Conservation (phyloP, 2,113 vertebrate genomes). For the Sardina pilchardus region DNA sequence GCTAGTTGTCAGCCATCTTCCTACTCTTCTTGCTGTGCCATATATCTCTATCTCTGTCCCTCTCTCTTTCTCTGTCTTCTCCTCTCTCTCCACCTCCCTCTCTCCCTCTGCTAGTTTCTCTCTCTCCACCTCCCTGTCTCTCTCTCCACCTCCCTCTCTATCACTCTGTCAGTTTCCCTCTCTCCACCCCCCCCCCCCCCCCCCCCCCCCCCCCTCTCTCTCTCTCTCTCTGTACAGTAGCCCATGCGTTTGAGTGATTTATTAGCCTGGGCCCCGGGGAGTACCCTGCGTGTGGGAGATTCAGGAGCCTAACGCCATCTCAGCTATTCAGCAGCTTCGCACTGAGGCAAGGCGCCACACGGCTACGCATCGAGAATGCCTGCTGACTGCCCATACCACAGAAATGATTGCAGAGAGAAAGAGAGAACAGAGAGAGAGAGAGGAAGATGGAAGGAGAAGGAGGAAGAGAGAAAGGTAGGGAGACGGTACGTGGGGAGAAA, state of each 20-base stretch:
- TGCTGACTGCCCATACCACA: not conserved
- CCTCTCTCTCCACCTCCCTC: not conserved
- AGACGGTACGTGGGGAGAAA: not conserved
- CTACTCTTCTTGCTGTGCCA: not conserved
- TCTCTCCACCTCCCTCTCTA: not conserved
- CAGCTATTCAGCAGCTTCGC: slow-evolving; percentile 29
- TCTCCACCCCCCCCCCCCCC: not conserved
- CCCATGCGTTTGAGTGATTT: slow-evolving; percentile 27
- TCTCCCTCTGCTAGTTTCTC: not conserved
- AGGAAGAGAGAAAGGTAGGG: not conserved
- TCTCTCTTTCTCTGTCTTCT: not conserved
- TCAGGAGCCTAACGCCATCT: slow-evolving; percentile 32
- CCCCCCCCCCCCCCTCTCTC: not conserved
- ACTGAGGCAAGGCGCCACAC: not conserved
- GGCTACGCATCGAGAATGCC: slow-evolving; percentile 22
- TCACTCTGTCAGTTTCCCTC: not conserved
- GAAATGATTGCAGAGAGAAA: not conserved
- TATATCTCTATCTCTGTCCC: not conserved
- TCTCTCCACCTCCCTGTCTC: not conserved
- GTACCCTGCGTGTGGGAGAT: slow-evolving; percentile 24
- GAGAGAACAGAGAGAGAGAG: not conserved
- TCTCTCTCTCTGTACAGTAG: not conserved
- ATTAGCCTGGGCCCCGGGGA: slow-evolving; percentile 32
- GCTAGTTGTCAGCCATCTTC: not conserved
- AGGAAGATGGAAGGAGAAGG: slow-evolving; percentile 7